Conservation (phyloP, 2,888 invertebrate genomes). For the Scaptomyza caliginosa region DNA sequence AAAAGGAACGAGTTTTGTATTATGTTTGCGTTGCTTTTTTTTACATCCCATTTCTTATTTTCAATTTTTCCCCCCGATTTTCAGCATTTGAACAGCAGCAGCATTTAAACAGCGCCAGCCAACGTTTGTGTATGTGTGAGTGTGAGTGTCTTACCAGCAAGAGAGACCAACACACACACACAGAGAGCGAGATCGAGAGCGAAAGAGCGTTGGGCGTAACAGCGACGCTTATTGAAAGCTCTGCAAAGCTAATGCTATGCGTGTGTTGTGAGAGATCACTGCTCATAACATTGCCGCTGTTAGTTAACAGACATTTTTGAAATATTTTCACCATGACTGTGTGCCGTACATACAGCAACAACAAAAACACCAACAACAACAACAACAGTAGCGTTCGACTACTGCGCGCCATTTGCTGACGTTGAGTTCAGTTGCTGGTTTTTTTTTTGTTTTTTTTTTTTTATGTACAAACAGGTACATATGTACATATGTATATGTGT, state of each 20-base stretch:
- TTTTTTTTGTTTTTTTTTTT: too few relatives aligned
- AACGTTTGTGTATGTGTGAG: conserved; percentile 10
- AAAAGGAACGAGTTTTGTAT: conserved; percentile 62
- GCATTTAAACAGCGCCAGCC: conserved; percentile 20
- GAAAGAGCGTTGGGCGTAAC: conserved; percentile 30
- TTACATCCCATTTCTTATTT: conserved; percentile 17
- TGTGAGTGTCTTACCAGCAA: background rate
- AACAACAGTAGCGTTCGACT: conserved; percentile 15
- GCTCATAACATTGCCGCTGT: conserved; percentile 50
- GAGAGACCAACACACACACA: background rate
- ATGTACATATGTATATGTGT: background rate
- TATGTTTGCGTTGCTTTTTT: background rate
- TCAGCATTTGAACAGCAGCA: conserved; percentile 13
- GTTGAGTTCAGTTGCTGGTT: conserved; percentile 32
- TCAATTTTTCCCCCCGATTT: conserved; percentile 40
- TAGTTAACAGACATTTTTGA: conserved; percentile 64
- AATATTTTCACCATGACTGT: conserved; percentile 65
- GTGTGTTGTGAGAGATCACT: conserved; percentile 41
- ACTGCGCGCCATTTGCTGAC: conserved; percentile 62
- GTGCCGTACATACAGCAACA: conserved; percentile 29
- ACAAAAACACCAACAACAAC: conserved; percentile 10
- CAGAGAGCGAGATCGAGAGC: conserved; percentile 3
- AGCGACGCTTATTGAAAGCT: conserved; percentile 18
- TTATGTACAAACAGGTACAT: conserved; percentile 1
- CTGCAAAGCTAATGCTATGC: conserved; percentile 18